phyloP scores from a whole-genome alignment of 2,797 vertebrate species.

The Psittacula derbiana region DNA sequence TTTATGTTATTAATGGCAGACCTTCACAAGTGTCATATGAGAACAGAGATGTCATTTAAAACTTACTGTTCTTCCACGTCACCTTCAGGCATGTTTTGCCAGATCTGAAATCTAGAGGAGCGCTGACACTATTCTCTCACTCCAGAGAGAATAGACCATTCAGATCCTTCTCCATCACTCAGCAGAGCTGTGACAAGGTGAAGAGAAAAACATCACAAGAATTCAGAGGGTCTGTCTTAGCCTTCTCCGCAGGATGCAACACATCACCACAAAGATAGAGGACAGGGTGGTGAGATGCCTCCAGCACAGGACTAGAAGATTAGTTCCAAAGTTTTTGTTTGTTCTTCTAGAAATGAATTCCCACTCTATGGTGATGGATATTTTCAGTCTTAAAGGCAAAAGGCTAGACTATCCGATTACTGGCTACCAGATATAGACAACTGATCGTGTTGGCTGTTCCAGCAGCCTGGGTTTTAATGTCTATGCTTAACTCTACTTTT shows the following conservation, averaged over 20 bases:
- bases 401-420: slow-evolving; percentile 67
- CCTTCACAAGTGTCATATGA: slow-evolving; percentile 9
- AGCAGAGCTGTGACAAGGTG: slow-evolving; percentile 72
- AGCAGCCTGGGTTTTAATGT: slow-evolving; percentile 23
- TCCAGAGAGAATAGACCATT: slow-evolving; percentile 70
- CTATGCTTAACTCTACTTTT: not conserved
- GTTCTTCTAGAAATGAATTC: slow-evolving; percentile 68
- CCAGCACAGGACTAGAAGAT: slow-evolving; percentile 52
- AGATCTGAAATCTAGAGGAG: slow-evolving; percentile 70
- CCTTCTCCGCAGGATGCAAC: slow-evolving; percentile 70
- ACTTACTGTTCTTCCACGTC: slow-evolving; percentile 12
- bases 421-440: slow-evolving; percentile 27
- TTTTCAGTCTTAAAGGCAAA: slow-evolving; percentile 57
- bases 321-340: slow-evolving; percentile 74
- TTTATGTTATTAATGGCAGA: slow-evolving; percentile 33
- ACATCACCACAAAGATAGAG: slow-evolving; percentile 57
- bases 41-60: slow-evolving; percentile 48
- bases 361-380: slow-evolving; percentile 64
- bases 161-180: slow-evolving; percentile 66
- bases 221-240: slow-evolving; percentile 63
- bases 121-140: slow-evolving; percentile 70
- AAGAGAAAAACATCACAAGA: slow-evolving; percentile 63
- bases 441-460: not conserved
- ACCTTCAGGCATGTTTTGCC: slow-evolving; percentile 60
- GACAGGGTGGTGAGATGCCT: slow-evolving; percentile 38